A percentile compares a stretch with the other conserved stretches of the same genome.
Conservation (phyloP, 2,797 vertebrate genomes). For the Semotilus atromaculatus region DNA sequence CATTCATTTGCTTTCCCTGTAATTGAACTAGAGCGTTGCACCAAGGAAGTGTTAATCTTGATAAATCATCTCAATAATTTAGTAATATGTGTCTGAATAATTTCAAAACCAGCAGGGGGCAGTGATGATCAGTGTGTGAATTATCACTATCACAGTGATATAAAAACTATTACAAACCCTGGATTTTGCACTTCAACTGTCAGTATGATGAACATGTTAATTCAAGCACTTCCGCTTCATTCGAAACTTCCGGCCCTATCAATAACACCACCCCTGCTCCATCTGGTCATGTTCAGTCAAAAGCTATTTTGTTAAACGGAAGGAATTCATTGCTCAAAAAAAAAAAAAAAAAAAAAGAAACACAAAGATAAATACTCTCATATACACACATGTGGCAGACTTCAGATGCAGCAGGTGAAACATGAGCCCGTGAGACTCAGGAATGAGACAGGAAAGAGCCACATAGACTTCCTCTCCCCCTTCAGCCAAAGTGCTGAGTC, state of each 20-base stretch:
- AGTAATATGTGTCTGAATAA: neutral
- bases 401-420: constrained; percentile 48
- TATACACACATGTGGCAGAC: constrained; percentile 39
- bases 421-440: constrained; percentile 49
- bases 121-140: constrained; percentile 19
- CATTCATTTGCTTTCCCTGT: constrained; percentile 11
- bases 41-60: constrained; percentile 24
- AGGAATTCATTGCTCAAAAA: constrained; percentile 38
- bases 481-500: constrained; percentile 34
- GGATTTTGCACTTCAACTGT: constrained; percentile 1
- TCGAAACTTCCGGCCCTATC: constrained; percentile 7
- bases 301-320: constrained; percentile 39
- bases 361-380: constrained; percentile 38
- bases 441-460: constrained; percentile 53
- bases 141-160: neutral
- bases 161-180: constrained; percentile 9
- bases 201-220: constrained; percentile 5
- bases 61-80: constrained; percentile 27
- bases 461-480: constrained; percentile 51
- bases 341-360: neutral
- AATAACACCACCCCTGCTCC: constrained; percentile 13
- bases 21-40: constrained; percentile 10
- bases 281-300: constrained; percentile 29
- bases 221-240: constrained; percentile 15
- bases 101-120: constrained; percentile 42